Evolutionary conservation across 2,888 invertebrate genomes (phyloP).

Genomic region (Drosophila paranaensis): DNA sequence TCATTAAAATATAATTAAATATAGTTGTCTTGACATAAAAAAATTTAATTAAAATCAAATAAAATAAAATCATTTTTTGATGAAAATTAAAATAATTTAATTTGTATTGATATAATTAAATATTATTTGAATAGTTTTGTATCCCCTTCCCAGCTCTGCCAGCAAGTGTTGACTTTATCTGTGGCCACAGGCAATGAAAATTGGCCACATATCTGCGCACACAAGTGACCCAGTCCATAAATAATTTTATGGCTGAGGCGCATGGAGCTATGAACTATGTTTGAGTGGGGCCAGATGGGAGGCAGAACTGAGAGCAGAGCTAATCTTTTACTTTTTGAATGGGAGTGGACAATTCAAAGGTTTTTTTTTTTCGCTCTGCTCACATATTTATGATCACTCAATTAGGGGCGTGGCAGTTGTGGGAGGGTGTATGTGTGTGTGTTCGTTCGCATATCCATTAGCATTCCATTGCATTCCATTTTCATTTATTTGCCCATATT

Average conservation of each 20-base stretch:
- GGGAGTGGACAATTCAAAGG: slow-evolving; percentile 19
- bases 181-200: slow-evolving; percentile 13
- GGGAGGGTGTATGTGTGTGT: slow-evolving; percentile 13
- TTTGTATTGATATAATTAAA: too few relatives aligned
- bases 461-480: slow-evolving; percentile 37
- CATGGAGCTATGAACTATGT: slow-evolving; percentile 11
- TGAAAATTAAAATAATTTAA: too few relatives aligned
- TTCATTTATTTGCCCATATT: slow-evolving; percentile 64
- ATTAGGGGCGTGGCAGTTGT: slow-evolving; percentile 45
- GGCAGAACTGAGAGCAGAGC: slow-evolving; percentile 9
- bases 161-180: slow-evolving; percentile 29
- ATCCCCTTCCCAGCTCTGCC: too few relatives aligned
- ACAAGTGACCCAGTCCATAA: slow-evolving; percentile 16
- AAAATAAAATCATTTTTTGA: too few relatives aligned
- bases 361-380: slow-evolving; percentile 24
- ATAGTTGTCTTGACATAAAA: too few relatives aligned
- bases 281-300: background rate
- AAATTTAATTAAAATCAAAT: too few relatives aligned
- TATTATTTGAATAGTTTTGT: too few relatives aligned
- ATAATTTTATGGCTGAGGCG: slow-evolving; percentile 20
- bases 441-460: slow-evolving; percentile 46
- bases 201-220: slow-evolving; percentile 2
- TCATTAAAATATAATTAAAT: too few relatives aligned
- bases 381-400: slow-evolving; percentile 75
- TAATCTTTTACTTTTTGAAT: slow-evolving; percentile 46